Base-by-base conservation (phyloP, 2,888 invertebrate species). In the Hydroisotoma schaefferi region DNA sequence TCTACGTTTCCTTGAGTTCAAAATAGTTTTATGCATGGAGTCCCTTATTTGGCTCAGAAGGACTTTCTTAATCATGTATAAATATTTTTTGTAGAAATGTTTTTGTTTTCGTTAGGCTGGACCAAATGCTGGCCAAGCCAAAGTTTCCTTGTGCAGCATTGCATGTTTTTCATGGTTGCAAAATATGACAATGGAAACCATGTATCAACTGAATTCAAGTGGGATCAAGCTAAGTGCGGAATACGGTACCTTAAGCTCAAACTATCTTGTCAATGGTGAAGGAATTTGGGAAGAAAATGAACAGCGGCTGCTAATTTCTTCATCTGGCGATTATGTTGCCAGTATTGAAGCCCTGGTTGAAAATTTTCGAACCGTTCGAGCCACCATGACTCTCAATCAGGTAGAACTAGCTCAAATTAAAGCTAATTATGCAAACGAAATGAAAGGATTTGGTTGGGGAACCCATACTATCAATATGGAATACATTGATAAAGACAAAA, bases 391-490 rank as follows among this genome's bases (percentile, higher is more conserved):
- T 15, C 49, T 62, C 38, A 23, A 62, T 1, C 53, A 52, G 8
- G 43, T 40, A 26, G 58, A 56, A 22, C 18, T 67, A 2, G 59
- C 56, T 6, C 55, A 61, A 53, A 23, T 64, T 15, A 28, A 62
- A 3, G 47, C 59, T 10, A 28, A 60, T 0, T 67, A 71, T 51
- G 40, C 56, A 18, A 48, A 55, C 1, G 61, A 69, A 27, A 55
- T 48, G 8, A 57, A 57, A 22, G 67, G 65, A 18, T 69, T 47
- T 51, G 44, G 59, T 0, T 55, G 58, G 15, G 69, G 68, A 28
- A 66, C 65, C 20, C 70, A 72, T 33, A 58, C 55, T 4, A 53
- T 72, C 22, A 51, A 55, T 12, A 55, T 70, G 15, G 10, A 44
- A n/a, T 38, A 52, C 46, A 58, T 47, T 18, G 57, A 55, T 20